phyloP scores from a whole-genome alignment of 2,797 vertebrate species.

The Leptoclinus maculatus region DNA sequence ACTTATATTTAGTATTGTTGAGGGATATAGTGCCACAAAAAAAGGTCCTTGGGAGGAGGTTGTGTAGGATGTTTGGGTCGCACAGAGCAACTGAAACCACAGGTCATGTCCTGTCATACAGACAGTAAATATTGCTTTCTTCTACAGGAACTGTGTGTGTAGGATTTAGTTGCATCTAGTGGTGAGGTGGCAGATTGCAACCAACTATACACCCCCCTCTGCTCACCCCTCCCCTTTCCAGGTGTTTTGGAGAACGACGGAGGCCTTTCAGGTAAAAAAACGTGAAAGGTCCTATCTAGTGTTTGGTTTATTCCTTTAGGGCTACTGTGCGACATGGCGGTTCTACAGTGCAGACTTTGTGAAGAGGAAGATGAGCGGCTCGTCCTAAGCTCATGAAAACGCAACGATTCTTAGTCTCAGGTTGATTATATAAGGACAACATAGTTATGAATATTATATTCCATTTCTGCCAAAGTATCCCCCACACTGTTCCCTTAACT shows the following conservation, averaged over 20 bases:
- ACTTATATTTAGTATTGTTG: neutral
- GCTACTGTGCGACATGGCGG: neutral
- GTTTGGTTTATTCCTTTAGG: neutral
- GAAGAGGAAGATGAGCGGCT: neutral
- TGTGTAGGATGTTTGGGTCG: neutral
- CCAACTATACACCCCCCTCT: neutral
- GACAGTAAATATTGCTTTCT: neutral
- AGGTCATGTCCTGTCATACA: neutral
- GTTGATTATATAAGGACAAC: neutral
- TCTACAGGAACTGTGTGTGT: neutral
- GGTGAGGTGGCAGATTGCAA: neutral
- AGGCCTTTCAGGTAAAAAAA: neutral
- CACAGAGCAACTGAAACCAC: constrained; percentile 1
- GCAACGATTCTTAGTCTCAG: too few relatives aligned
- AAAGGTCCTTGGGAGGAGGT: neutral
- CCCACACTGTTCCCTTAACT: neutral
- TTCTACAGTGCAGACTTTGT: neutral
- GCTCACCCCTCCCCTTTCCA: neutral
- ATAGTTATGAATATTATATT: neutral
- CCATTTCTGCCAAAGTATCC: neutral
- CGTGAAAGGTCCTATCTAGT: neutral
- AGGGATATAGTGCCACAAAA: neutral
- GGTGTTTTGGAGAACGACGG: neutral
- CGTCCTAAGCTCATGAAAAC: neutral
- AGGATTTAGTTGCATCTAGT: neutral